Base-by-base conservation (phyloP, 1,140 invertebrate species). In the Hylyphantes graminicola region DNA sequence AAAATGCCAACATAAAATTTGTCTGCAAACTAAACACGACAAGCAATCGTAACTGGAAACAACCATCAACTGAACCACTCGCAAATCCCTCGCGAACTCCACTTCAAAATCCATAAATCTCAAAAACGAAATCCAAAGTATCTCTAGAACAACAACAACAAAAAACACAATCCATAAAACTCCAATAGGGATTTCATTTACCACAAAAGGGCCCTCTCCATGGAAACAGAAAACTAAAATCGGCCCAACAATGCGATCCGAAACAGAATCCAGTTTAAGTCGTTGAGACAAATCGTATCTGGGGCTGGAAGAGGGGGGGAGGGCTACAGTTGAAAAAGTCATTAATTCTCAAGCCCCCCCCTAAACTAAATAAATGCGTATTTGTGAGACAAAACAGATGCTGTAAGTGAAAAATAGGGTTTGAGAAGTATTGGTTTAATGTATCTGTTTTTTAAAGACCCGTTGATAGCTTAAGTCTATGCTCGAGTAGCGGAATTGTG, bases 371-470 rank as follows among this genome's bases (percentile, higher is more conserved):
- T 74, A 74, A 74, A 74, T 74, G 72, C 72, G 72, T 74, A 74
- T 74, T 74, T 74, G 72, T 57, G 72, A 74, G 72, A 74, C 72
- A 74, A 74, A 74, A 74, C 72, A 74, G 72, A 74, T 74, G 72
- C 53, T 55, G 72, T 55, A 57, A 74, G 72, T 74, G 72, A 74
- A 74, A 74, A 74, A 74, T 57, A 74, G 53, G 17, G 35, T 21
- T 57, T 74, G 72, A 74, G 72, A 74, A 74, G 57, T 74, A 74
- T 74, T 57, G 72, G 72, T 74, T 74, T 74, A 74, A 74, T 74
- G 54, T 74, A 74, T 74, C 72, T 55, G 57, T 21, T 57, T 35
- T 35, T 35, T 21, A n/a, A 15, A 74, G 54, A 74, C 15, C 55
- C 54, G 54, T 57, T 74, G 72, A 74, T 74, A 21, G 72, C 51